Evolutionary conservation across 2,888 invertebrate genomes (phyloP), one percentile per base, ranked within the genome.

Genomic region (Merodon equestris): DNA sequence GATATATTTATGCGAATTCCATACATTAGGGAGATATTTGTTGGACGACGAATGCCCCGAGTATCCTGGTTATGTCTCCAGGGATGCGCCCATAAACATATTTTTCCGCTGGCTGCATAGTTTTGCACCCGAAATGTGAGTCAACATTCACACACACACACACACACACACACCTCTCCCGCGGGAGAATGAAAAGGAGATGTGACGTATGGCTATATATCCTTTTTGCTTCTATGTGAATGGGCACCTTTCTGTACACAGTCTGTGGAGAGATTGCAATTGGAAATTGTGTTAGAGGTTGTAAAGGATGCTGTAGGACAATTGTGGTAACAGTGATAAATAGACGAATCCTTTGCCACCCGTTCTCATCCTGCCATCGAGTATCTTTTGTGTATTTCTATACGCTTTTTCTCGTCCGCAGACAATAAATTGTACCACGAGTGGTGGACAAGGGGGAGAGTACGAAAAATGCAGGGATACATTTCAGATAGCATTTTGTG

Each of bases 261-360:
- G 63, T 10, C 40, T n/a, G 15, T 14, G 51, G 50, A 42, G 44
- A 58, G 56, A 64, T 54, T 68, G 74, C 60, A 79, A 74, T 74
- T 79, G 67, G 42, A 67, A 68, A 79, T 68, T 54, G 63, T 79
- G 68, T 68, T 77, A 73, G 58, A 63, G 63, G 53, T 58, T 73
- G 68, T 68, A 72, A 77, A 74, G 54, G 79, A 79, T 79, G 79
- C 74, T 79, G 42, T 51, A 64, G 70, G 64, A 79, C 79, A 74
- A 79, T 70, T 74, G 79, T 60, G 74, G 68, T 50, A 79, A 56
- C 68, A 74, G 60, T 74, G 79, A 79, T 79, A 79, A 79, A 79
- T 74, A 70, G 63, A 74, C 63, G 68, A 70, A 74, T 36, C 51
- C 50, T 58, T 57, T 64, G 47, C 27, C 36, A n/a, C n/a, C 48